Evolutionary conservation across 2,797 vertebrate species (phyloP).

Genomic region (Poeciliopsis gracilis): DNA sequence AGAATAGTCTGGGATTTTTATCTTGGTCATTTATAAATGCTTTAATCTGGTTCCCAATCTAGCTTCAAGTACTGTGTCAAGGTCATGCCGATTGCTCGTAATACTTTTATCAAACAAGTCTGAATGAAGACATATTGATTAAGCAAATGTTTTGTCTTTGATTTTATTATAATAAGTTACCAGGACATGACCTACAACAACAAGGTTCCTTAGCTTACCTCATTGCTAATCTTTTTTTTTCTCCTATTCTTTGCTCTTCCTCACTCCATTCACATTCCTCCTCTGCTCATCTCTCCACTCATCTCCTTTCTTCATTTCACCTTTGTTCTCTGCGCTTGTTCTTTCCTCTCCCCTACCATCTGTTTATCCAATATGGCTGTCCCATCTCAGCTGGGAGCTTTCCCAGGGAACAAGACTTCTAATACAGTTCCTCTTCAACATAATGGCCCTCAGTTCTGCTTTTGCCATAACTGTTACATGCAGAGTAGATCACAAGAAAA

Average conservation of each 20-base stretch:
- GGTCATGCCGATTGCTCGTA: not conserved
- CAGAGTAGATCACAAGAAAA: conserved; percentile 38
- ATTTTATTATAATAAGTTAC: not conserved
- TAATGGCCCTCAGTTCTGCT: conserved; percentile 79
- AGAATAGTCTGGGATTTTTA: not conserved
- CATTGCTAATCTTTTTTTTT: conserved; percentile 40
- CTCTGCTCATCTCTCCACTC: conserved; percentile 55
- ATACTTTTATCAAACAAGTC: not conserved
- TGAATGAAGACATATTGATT: not conserved
- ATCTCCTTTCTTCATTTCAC: conserved; percentile 74
- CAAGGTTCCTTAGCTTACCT: conserved; percentile 11
- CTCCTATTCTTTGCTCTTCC: conserved; percentile 34
- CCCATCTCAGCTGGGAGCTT: conserved; percentile 79
- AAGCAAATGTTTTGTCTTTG: not conserved
- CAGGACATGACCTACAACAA: conserved; percentile 7
- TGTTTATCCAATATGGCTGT: conserved; percentile 82
- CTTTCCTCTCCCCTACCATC: conserved; percentile 76
- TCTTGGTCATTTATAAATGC: not conserved
- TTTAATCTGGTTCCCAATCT: not conserved
- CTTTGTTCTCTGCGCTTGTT: conserved; percentile 68
- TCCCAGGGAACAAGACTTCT: conserved; percentile 80
- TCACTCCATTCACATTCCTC: conserved; percentile 41
- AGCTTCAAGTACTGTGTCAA: not conserved
- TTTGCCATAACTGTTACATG: conserved; percentile 79
- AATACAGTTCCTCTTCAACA: conserved; percentile 78